phyloP scores from a whole-genome alignment of 2,888 invertebrate genomes.

The Drosophila buzzatii region DNA sequence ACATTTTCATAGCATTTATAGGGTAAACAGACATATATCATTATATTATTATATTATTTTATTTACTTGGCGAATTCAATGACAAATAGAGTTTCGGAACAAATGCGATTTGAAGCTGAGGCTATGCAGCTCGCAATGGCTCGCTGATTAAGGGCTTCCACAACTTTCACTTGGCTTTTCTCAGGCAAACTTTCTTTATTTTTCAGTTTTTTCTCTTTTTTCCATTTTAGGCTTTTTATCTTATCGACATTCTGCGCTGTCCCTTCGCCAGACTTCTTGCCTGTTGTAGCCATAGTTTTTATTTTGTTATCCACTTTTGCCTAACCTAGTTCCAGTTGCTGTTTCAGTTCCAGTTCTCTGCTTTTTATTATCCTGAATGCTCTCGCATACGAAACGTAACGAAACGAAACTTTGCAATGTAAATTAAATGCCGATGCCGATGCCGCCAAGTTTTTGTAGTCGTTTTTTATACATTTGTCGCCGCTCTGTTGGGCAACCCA shows the following conservation, averaged over 20 bases:
- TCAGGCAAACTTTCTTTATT: constrained; percentile 3
- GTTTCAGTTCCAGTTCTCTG: constrained; percentile 43
- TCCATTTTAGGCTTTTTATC: constrained; percentile 42
- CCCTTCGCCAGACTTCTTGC: constrained; percentile 25
- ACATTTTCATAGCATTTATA: background rate
- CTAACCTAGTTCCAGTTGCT: constrained; percentile 64
- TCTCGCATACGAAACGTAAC: constrained; percentile 35
- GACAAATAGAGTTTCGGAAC: constrained; percentile 11
- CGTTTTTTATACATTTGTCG: constrained; percentile 24
- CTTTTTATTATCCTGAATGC: constrained; percentile 72
- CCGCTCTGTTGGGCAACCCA: constrained; percentile 30
- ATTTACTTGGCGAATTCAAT: background rate
- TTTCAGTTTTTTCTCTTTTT: background rate
- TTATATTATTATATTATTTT: no score
- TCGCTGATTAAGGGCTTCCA: constrained; percentile 49
- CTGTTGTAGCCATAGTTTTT: constrained; percentile 31
- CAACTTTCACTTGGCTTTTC: constrained; percentile 46
- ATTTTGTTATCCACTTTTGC: constrained; percentile 50
- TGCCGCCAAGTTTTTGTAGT: constrained; percentile 67
- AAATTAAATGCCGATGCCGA: constrained; percentile 79
- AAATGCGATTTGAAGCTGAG: background rate
- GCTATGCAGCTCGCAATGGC: constrained; percentile 16
- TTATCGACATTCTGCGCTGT: constrained; percentile 54
- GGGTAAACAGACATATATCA: background rate
- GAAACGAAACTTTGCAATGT: constrained; percentile 75